Base-by-base conservation (phyloP, 2,888 invertebrate genomes). In the Caenorhabditis sp. region DNA sequence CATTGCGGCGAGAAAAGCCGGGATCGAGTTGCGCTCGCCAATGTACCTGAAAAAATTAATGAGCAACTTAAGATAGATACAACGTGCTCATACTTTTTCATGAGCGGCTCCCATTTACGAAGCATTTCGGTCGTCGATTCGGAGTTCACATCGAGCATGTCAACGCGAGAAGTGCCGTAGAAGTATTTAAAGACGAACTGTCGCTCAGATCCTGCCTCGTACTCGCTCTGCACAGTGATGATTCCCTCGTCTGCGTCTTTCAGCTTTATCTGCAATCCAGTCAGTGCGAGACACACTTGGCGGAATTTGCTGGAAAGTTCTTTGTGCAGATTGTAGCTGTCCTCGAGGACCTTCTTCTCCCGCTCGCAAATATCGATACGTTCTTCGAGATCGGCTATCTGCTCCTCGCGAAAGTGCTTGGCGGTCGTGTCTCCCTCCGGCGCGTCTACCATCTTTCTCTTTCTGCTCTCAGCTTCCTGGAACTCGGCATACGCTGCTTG, bases 261-360 rank as follows among this genome's bases (percentile, higher is more conserved):
- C 41, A 81, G 46, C 35, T 83, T 83, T 53, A 83, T 71, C 43
- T 83, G 79, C 11, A 72, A 78, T 11, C 83, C 83, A 8, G 81
- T 81, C 20, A 83, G 43, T 11, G 75, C 79, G 15, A 79, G 56
- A 8, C 74, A 72, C 11, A 74, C 55, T 59, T 79, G 78, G 11
- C 83, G 66, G 58, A 78, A 78, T 24, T 78, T 78, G 11, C 45
- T 50, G 9, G 70, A 45, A 8, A 78, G 46, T 17, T 78, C 78
- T 45, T 62, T 78, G 15, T 70, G 70, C 24, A 70, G 48, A n/a
- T 70, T 70, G 39, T 59, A 65, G 13, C 59, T 70, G n/a, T 70
- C 70, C 27, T 76, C 70, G 8, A 76, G 30, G 37, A 68, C 53
- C 17, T 73, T 78, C 35, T 68, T 78, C 46, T 78, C 78, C 1